These are phyloP conservation scores for Apodemia hepburni DNA, from an alignment of 2,888 invertebrate species.

Conservation along the genomic window DNA sequence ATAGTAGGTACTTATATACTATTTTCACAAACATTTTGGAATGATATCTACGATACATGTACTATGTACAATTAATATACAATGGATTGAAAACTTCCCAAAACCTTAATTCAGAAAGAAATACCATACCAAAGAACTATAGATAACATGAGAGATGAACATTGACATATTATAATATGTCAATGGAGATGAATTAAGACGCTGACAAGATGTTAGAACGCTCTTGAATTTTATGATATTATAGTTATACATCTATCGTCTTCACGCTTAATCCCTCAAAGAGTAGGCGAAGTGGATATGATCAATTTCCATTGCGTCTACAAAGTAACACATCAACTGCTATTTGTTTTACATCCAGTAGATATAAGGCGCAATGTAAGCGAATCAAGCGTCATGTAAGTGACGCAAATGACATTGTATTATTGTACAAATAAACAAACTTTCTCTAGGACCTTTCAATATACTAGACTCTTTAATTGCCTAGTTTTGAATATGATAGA, in stretches of 20 bases:
- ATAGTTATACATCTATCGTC: not conserved
- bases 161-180: no score
- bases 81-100: not conserved
- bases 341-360: not conserved
- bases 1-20: not conserved
- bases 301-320: not conserved
- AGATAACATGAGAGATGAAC: not conserved
- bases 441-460: not conserved
- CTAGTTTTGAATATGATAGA: not conserved
- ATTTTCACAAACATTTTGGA: not conserved
- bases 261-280: no score
- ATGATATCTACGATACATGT: not conserved
- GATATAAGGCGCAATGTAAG: not conserved
- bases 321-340: not conserved
- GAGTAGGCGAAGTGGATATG: not conserved
- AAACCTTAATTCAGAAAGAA: slow-evolving; percentile 2
- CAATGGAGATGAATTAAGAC: not conserved
- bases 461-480: not conserved
- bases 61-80: slow-evolving; percentile 1
- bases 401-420: not conserved
- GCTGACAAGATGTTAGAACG: not conserved
- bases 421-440: not conserved
- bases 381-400: not conserved
- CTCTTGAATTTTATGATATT: not conserved
- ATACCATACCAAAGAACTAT: not conserved